Percentiles rank a stretch among this genome's conserved stretches.
These are phyloP conservation scores for Amiota mariae DNA, from an alignment of 2,888 invertebrate species.

Conservation along the genomic window DNA sequence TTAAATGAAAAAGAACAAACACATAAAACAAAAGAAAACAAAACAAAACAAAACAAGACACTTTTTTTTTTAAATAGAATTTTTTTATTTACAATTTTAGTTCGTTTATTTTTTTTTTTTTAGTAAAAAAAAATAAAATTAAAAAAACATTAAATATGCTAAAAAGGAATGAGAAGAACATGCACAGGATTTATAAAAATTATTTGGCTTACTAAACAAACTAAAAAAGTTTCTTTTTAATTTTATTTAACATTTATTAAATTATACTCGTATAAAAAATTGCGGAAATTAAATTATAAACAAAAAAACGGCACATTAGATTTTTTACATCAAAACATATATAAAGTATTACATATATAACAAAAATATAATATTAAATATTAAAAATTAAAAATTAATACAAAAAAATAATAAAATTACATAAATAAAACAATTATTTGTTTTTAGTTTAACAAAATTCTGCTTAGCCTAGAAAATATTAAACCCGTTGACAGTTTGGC, in stretches of 20 bases:
- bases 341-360: not conserved
- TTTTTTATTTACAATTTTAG: too few species aligned
- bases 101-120: too few species aligned
- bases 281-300: not conserved
- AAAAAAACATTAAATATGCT: too few species aligned
- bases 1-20: too few species aligned
- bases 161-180: too few species aligned
- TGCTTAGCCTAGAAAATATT: slow-evolving; percentile 8
- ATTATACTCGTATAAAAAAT: not conserved
- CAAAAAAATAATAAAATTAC: slow-evolving; percentile 6
- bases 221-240: too few species aligned
- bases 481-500: slow-evolving; percentile 62
- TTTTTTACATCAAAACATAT: too few species aligned
- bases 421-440: not conserved
- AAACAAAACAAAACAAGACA: too few species aligned
- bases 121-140: too few species aligned
- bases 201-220: not conserved
- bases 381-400: not conserved
- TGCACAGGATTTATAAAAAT: not conserved
- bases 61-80: too few species aligned
- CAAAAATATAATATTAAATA: slow-evolving; percentile 5
- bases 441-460: not conserved
- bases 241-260: not conserved
- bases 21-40: too few species aligned
- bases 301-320: not conserved